Evolutionary conservation across 2,888 invertebrate species (phyloP), one percentile per base, ranked within the genome.

Genomic region (Microctonus hyperodae): DNA sequence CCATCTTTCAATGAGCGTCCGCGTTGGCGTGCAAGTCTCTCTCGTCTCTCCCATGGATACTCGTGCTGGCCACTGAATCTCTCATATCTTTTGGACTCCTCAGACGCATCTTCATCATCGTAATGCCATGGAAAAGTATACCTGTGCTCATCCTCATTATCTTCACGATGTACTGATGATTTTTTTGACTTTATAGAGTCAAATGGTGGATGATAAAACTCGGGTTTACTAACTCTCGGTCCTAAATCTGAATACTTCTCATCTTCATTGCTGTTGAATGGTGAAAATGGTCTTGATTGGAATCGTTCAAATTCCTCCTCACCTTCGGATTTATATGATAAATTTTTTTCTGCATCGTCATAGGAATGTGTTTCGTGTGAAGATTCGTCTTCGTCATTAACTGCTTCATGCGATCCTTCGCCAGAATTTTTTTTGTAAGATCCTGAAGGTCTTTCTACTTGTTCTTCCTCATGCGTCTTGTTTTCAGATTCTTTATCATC

Each of bases 41-140:
- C 79, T 64, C 81, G 74, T 51, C 68, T 81, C 22, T 83, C 83
- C 83, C 83, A 84, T 1, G 83, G 83, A 75, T 75, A 83, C 64
- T 82, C 83, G 61, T 79, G 78, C 16, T 72, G 74, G 7, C 67
- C 72, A 3, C 75, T 65, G 2, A 62, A 31, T 0, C 68, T 69
- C 4, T 67, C 64, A 25, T 67, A 68, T 51, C 71, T 65, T 23
- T 65, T 69, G 9, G 75, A 73, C 62, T 74, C 68, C 48, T 69
- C 62, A 10, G 60, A 65, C 16, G 69, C 64, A 50, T 73, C 66
- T 10, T 69, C 65, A 13, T 73, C 73, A 33, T 77, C 76, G 6
- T 64, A 64, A 11, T 79, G 72, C 82, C 82, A 82, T 2, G 82
- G 81, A 56, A 79, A 81, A 4, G 73, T 69, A 56, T 79, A 77